Conservation (phyloP, 92 coral and sea anemone species). For the Epizoanthus scotinus region DNA sequence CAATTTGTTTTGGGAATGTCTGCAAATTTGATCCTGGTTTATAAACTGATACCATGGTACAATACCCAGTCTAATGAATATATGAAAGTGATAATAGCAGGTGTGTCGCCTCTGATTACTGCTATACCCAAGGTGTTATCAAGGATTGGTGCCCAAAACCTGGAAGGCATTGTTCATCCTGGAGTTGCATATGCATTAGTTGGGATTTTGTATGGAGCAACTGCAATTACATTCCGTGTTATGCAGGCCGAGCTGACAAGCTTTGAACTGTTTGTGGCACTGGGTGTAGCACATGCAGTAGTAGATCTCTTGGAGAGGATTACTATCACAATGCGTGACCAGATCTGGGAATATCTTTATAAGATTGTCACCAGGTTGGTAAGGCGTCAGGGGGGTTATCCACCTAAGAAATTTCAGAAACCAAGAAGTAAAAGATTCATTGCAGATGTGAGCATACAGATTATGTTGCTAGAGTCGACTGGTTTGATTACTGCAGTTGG, state of each 20-base stretch:
- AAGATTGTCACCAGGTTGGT: slow-evolving; percentile 17
- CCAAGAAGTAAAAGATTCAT: slow-evolving; percentile 79
- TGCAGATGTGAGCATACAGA: slow-evolving; percentile 77
- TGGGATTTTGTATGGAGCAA: slow-evolving; percentile 40
- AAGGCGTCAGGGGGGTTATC: slow-evolving; percentile 32
- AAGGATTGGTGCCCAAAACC: slow-evolving; percentile 52
- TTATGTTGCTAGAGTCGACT: slow-evolving; percentile 65
- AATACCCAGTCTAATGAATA: slow-evolving; percentile 29
- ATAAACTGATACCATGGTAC: slow-evolving; percentile 57
- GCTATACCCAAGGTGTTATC: slow-evolving; percentile 53
- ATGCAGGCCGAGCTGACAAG: slow-evolving; percentile 72
- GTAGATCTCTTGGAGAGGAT: slow-evolving; percentile 60
- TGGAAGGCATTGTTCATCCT: slow-evolving; percentile 52
- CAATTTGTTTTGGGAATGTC: slow-evolving; percentile 64
- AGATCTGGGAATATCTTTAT: slow-evolving; percentile 64
- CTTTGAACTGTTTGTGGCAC: slow-evolving; percentile 53
- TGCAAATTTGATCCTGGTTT: slow-evolving; percentile 42
- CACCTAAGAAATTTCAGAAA: slow-evolving; percentile 39
- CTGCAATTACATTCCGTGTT: slow-evolving; percentile 58
- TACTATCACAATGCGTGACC: slow-evolving; percentile 65
- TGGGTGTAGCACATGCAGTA: slow-evolving; percentile 62
- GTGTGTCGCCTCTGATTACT: slow-evolving; percentile 48
- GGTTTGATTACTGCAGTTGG: slow-evolving; percentile 64
- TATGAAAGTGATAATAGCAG: slow-evolving; percentile 43
- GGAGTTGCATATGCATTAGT: slow-evolving; percentile 52